phyloP scores from a whole-genome alignment of 2,888 invertebrate genomes.

The Apodemia zela region DNA sequence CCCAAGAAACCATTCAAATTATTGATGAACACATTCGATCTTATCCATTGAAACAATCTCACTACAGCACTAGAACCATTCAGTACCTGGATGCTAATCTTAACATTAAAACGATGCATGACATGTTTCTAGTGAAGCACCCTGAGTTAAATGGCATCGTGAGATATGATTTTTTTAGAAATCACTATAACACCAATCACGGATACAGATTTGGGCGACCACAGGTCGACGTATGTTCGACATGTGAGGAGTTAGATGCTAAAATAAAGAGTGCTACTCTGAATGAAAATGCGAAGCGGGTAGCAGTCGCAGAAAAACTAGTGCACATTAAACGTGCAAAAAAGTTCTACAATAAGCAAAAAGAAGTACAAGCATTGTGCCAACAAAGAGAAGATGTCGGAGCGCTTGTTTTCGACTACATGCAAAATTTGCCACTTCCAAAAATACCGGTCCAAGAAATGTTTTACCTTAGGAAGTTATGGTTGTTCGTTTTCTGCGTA shows the following conservation, averaged over 20 bases:
- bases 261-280: conserved; percentile 22
- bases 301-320: conserved; percentile 18
- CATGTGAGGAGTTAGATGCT: conserved; percentile 24
- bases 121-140: conserved; percentile 21
- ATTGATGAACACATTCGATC: conserved; percentile 19
- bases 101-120: conserved; percentile 25
- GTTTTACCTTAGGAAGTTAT: conserved; percentile 25
- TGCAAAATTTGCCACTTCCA: conserved; percentile 24
- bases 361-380: conserved; percentile 23
- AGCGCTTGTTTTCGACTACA: conserved; percentile 21
- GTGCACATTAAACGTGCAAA: conserved; percentile 17
- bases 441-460: conserved; percentile 24
- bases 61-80: conserved; percentile 21
- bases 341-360: conserved; percentile 17
- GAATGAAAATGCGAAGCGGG: conserved; percentile 24
- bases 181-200: conserved; percentile 18
- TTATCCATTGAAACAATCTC: conserved; percentile 21
- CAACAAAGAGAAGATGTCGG: conserved; percentile 24
- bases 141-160: conserved; percentile 11
- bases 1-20: conserved; percentile 10
- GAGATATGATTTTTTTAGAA: conserved; percentile 21
- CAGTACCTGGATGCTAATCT: conserved; percentile 23
- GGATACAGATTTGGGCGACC: conserved; percentile 22
- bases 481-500: conserved; percentile 24
- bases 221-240: conserved; percentile 24